Base-by-base conservation (phyloP, 2,113 vertebrate species). In the Romanogobio albipinnatus region DNA sequence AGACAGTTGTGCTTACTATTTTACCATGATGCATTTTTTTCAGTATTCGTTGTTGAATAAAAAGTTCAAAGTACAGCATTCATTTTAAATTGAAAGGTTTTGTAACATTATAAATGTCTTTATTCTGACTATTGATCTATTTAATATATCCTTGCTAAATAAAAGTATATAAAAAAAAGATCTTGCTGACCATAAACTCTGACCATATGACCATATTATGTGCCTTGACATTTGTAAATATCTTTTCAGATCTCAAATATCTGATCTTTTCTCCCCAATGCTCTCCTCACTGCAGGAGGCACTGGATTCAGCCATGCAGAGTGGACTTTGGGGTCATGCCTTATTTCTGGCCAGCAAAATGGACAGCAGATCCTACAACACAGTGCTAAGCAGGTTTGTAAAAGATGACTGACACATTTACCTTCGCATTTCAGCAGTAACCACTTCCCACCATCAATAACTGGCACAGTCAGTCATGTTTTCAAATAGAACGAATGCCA, bases 261-360 rank as follows among this genome's bases (percentile, higher is more conserved):
- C 39, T 45, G 5, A 24, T 74, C 2, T 74, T 14, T 45, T 75
- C 58, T 29, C 29, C 29, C 29, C 29, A 29, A 29, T 51, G 33
- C 59, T 17, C 2, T 7, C 75, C n/a, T 68, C 3, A 6, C 19
- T 71, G 66, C 86, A 99, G 97, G 97, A 98, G 85, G 97, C 97
- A 26, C 88, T 99, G 88, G 95, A 97, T 43, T 96, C 94, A 70
- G 97, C 97, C 59, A 97, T 98, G 97, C 94, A 91, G 88, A 96
- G 92, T 61, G 93, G 95, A 4, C 89, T 98, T 64, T 99, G 97
- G 97, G 97, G 97, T 7, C 97, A 99, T 5, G 97, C 97, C 1
- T 91, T 98, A 47, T 98, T 99, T 90, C 94, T 99, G 53, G 95
- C 97, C 87, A 98, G 97, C 91, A 99, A 97, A 91, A 98, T 98